Base-by-base conservation (phyloP, 2,888 invertebrate genomes). In the Atethmia centrago region DNA sequence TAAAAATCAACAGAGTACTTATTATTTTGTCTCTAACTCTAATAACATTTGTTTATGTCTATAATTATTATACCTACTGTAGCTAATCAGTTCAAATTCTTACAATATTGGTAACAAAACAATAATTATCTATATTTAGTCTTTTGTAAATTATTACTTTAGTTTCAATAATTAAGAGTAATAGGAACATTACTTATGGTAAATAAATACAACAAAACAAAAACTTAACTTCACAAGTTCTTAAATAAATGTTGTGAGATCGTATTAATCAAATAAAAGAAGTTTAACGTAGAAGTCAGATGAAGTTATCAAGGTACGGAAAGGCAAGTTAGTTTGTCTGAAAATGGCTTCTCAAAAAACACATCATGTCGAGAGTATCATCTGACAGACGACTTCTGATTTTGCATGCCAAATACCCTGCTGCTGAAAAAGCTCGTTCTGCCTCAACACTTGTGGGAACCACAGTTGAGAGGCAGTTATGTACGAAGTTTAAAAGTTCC, bases 381-480 rank as follows among this genome's bases (percentile, higher is more conserved):
- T 82, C 77, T 70, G 71, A 67, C 69, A 73, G 73, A 65, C 71
- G 71, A 68, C 79, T 75, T 78, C 79, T 79, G 61, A 82, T 72
- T 67, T 80, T 74, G 68, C 56, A 72, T 55, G 71, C 65, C 59
- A 80, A 56, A 74, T 82, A 82, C 68, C 78, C 79, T 58, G 79
- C 80, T 40, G 79, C 75, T 70, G 78, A 82, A 51, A 78, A 82
- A 31, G 80, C 82, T 67, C 81, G 69, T 71, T 84, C 78, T 47
- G 79, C 70, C 71, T 82, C 82, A 71, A 84, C 80, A 62, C 74
- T 81, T 63, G 79, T 83, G 45, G 79, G 79, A 71, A 77, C 77
- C 70, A 72, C 80, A 71, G 73, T 56, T 68, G 62, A 65, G 51
- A 72, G 68, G 66, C 80, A 69, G 67, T 77, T 66, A 72, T 80